These are phyloP conservation scores for Sepioteuthis lessoniana DNA, from an alignment of 2,888 invertebrate species.

Conservation along the genomic window DNA sequence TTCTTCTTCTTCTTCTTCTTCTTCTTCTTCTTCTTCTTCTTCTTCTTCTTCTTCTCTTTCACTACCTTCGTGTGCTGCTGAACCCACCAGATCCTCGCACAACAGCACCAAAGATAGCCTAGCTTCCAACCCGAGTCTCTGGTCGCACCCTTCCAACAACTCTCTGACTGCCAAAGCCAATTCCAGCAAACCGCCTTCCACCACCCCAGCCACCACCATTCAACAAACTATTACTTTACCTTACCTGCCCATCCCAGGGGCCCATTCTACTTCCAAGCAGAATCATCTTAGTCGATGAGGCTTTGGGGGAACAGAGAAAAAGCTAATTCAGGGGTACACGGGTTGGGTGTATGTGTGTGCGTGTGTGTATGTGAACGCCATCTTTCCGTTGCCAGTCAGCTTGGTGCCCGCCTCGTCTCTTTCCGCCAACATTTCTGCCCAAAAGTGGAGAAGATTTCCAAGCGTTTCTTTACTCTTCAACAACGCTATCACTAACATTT, in stretches of 20 bases:
- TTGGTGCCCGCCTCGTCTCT: background rate
- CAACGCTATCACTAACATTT: no score
- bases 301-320: background rate
- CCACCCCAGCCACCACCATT: no score
- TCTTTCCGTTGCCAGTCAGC: background rate
- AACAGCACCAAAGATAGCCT: background rate
- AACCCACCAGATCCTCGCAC: background rate
- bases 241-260: background rate
- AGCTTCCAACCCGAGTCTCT: background rate
- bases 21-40: background rate
- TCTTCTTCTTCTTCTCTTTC: background rate
- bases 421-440: background rate
- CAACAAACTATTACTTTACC: background rate
- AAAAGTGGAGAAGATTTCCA: slow-evolving; percentile 33
- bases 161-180: no score
- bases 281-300: background rate
- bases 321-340: background rate
- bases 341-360: no score
- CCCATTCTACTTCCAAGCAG: background rate
- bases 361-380: background rate
- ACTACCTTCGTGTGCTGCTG: background rate
- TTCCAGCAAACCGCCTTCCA: no score
- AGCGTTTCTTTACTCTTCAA: background rate
- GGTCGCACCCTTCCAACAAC: background rate
- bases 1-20: background rate